Conservation (phyloP, 1,140 invertebrate genomes). For the Andricus grossulariae region DNA sequence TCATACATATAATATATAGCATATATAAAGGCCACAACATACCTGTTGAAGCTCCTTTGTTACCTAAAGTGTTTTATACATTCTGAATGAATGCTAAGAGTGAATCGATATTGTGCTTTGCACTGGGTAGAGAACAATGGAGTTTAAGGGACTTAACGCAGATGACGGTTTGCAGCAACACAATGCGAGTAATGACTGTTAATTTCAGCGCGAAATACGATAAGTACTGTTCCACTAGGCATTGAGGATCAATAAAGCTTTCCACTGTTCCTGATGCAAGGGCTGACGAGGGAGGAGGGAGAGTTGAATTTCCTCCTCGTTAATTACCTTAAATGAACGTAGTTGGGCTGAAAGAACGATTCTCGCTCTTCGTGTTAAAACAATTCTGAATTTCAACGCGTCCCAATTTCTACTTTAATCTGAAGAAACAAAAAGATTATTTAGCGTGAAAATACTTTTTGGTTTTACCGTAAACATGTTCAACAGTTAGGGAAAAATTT, state of each 20-base stretch:
- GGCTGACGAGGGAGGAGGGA: neutral
- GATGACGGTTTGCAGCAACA: neutral
- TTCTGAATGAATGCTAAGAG: neutral
- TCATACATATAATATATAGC: neutral
- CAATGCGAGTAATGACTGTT: neutral
- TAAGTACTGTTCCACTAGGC: neutral
- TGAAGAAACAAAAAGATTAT: neutral
- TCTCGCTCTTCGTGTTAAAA: neutral
- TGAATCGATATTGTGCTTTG: neutral
- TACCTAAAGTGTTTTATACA: constrained; percentile 18
- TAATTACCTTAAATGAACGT: neutral
- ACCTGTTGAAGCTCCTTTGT: constrained; percentile 20
- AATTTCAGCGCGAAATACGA: neutral
- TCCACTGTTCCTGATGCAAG: neutral
- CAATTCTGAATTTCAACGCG: neutral
- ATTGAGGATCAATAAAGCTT: neutral
- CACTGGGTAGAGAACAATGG: neutral
- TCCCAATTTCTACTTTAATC: neutral
- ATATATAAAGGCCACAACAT: constrained; percentile 11
- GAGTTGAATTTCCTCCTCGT: neutral
- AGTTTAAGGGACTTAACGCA: neutral
- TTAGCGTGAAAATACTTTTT: neutral
- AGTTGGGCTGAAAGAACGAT: neutral
- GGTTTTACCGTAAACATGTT: too few species aligned
- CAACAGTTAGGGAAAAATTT: too few species aligned